Evolutionary conservation across 2,888 invertebrate genomes (phyloP).

Genomic region (Phrixothrix hirtus): DNA sequence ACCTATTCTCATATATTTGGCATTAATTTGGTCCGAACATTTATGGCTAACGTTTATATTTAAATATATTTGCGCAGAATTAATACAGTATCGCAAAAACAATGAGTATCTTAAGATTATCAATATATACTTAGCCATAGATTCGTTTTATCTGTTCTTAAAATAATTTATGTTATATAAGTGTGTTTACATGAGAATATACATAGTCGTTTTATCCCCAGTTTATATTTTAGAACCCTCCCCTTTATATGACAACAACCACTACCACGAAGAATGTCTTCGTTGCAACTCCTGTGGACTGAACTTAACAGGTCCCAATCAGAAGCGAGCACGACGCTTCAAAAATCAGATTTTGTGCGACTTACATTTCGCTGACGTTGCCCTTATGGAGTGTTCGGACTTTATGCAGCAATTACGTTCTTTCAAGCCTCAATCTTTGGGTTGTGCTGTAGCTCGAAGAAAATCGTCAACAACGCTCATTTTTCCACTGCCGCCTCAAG

Average conservation of each 20-base stretch:
- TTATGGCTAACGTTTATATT: too few relatives aligned
- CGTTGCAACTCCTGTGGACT: slow-evolving; percentile 94
- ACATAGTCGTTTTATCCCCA: slow-evolving; percentile 4
- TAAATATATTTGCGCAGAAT: too few relatives aligned
- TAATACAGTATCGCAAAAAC: background rate
- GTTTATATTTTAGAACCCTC: slow-evolving; percentile 75
- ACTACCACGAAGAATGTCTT: slow-evolving; percentile 96
- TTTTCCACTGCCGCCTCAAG: slow-evolving; percentile 91
- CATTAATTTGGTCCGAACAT: too few relatives aligned
- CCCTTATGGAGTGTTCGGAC: slow-evolving; percentile 96
- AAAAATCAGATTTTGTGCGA: slow-evolving; percentile 94
- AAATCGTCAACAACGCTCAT: slow-evolving; percentile 93
- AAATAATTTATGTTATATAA: too few relatives aligned
- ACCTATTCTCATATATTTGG: too few relatives aligned
- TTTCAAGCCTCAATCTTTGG: slow-evolving; percentile 94
- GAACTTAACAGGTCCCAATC: slow-evolving; percentile 90
- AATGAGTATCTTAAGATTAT: background rate
- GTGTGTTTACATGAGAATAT: too few relatives aligned
- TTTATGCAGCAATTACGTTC: slow-evolving; percentile 96
- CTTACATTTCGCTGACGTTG: slow-evolving; percentile 94
- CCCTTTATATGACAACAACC: slow-evolving; percentile 91
- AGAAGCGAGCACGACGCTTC: slow-evolving; percentile 64
- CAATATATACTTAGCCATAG: too few relatives aligned
- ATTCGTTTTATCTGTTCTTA: too few relatives aligned
- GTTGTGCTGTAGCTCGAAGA: slow-evolving; percentile 91